A percentile compares a stretch with the other conserved stretches of the same genome.
Conservation (phyloP, 2,797 vertebrate species). For the Lepus oiostolus region DNA sequence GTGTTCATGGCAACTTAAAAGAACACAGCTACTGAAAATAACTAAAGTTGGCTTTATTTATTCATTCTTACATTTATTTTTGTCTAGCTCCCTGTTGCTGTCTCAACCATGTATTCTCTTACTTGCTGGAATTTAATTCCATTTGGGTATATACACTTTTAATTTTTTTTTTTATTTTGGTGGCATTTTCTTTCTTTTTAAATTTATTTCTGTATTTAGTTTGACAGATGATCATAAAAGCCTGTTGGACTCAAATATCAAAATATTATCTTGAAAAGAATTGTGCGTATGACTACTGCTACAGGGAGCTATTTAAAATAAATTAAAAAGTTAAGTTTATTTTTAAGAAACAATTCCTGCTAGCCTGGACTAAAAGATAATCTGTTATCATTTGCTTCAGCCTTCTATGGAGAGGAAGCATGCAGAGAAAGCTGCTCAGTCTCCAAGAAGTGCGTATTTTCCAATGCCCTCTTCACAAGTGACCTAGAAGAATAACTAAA, state of each 20-base stretch:
- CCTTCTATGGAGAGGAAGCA: not conserved
- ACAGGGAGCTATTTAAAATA: not conserved
- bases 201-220: not conserved
- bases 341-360: not conserved
- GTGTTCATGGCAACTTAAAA: not conserved
- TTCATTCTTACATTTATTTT: not conserved
- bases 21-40: not conserved
- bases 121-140: not conserved
- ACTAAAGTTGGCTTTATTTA: not conserved
- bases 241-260: not conserved
- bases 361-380: not conserved
- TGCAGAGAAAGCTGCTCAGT: not conserved
- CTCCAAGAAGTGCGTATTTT: not conserved
- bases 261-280: conserved; percentile 18
- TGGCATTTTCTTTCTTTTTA: too few species aligned
- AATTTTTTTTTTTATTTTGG: conserved; percentile 6
- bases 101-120: not conserved
- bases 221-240: not conserved
- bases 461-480: not conserved
- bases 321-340: not conserved
- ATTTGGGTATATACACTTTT: not conserved
- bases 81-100: not conserved
- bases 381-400: not conserved
- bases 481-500: conserved; percentile 18
- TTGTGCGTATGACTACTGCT: not conserved